Base-by-base conservation (phyloP, 2,797 vertebrate genomes). In the Hoplostethus atlanticus region DNA sequence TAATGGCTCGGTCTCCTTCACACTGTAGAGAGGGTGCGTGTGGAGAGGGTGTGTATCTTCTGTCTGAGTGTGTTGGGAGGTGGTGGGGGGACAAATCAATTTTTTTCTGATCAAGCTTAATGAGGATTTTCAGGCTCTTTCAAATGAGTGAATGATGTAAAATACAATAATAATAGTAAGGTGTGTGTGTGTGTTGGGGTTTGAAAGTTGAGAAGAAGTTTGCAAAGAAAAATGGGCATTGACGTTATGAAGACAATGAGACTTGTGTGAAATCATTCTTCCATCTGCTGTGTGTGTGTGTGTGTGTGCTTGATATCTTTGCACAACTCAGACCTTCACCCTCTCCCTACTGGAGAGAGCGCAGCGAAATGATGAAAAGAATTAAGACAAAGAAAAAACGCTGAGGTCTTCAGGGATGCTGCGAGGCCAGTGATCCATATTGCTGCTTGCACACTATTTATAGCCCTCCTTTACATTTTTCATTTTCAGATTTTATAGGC, bases 401-500 rank as follows among this genome's bases (percentile, higher is more conserved):
- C 77, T 60, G 64, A 36, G 64, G 84, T 83, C 89, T 81, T 53
- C 10, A 5, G 90, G 89, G 91, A 94, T 76, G 6, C 53, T 36
- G 25, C 75, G 64, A 89, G 90, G 78, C 87, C 68, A 73, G 84
- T 59, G 71, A 92, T 93, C 90, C 84, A 90, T 92, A 89, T 90
- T 83, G 64, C 71, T 76, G 85, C 83, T 83, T 72, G 55, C 69
- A n/a, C 38, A 84, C 90, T 93, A 92, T 93, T 93, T 92, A 93
- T 92, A 92, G 88, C 36, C 68, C 73, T 83, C 71, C 86, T 92
- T 92, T 92, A 90, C 87, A 93, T 93, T 89, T 88, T 87, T 93
- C 90, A 88, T 87, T 84, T 91, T 91, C 85, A 90, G 17, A 87
- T 90, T 91, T 94, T 92, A 93, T 91, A 89, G 91, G 88, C 86